phyloP scores from a whole-genome alignment of 2,888 invertebrate genomes.

The Acrocyrtus sp. region DNA sequence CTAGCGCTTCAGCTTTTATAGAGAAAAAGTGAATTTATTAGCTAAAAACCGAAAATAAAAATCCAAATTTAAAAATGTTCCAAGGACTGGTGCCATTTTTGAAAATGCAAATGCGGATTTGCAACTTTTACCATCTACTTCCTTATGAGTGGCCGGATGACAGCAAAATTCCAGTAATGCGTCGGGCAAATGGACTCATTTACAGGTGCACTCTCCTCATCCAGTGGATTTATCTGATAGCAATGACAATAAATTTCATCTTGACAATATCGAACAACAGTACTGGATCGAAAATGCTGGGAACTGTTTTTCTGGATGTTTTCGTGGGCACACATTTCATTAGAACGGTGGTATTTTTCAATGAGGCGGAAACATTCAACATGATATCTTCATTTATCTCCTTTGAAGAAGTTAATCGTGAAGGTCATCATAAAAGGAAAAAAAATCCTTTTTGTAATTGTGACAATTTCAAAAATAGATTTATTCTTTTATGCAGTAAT shows the following conservation, averaged over 20 bases:
- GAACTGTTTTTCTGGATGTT: constrained; percentile 34
- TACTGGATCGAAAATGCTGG: constrained; percentile 30
- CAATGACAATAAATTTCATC: constrained; percentile 23
- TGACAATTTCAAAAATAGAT: neutral
- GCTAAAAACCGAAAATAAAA: too few species aligned
- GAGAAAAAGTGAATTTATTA: too few species aligned
- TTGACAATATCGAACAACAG: constrained; percentile 12
- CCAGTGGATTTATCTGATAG: constrained; percentile 12
- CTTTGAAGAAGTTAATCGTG: constrained; percentile 20
- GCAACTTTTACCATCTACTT: constrained; percentile 14
- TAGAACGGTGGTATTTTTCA: constrained; percentile 17
- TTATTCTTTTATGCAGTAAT: constrained; percentile 9
- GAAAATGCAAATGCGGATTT: constrained; percentile 32
- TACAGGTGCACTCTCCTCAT: constrained; percentile 15
- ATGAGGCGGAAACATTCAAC: constrained; percentile 14
- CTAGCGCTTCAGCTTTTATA: too few species aligned
- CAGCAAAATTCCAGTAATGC: constrained; percentile 9
- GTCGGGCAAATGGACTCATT: neutral
- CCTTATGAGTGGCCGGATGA: constrained; percentile 47
- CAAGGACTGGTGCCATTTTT: constrained; percentile 29
- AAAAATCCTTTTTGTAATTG: neutral
- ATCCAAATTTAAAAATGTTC: too few species aligned
- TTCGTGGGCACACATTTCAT: constrained; percentile 19
- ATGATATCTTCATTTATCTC: constrained; percentile 24
- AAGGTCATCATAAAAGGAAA: constrained; percentile 7